Base-by-base conservation (phyloP, 1,140 invertebrate species). In the Paracyclopina nana region DNA sequence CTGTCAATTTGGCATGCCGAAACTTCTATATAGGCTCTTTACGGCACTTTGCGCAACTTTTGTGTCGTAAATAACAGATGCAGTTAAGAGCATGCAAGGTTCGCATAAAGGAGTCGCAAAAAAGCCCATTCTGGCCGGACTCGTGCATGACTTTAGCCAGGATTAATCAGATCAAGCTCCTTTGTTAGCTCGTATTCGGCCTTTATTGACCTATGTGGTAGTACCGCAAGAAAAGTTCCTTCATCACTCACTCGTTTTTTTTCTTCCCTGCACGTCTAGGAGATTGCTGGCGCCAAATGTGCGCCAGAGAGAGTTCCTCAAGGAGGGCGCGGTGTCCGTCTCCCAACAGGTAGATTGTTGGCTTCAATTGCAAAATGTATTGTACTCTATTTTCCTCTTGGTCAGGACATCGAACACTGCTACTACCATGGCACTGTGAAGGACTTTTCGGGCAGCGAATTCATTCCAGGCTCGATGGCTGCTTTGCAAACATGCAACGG, bases 401-500 rank as follows among this genome's bases (percentile, higher is more conserved):
- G 29, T 41, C 44, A 40, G 22, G 53, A 57, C 42, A 28, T 55
- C 14, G 54, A 58, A 56, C 55, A 55, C 56, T 55, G 57, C 34
- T 57, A 59, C 53, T 55, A 57, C 56, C 58, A 58, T 48, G 58
- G 55, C 28, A 57, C 57, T 4, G 82, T 94, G 18, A 87, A 86
- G 64, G 87, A 90, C 68, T 50, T 4, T 14, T 29, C 26, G 9
- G 48, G 48, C 22, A 30, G 48, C 16, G 48, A 50, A 8, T 50
- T 50, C 24, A 87, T 91, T 68, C 86, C 87, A 9, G 87, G 86
- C 54, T 88, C 87, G n/a, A 82, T 78, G 54, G 88, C 87, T 29
- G 88, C 88, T 55, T 88, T 95, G 67, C 83, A 91, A 64, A 96
- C 88, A 11, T 96, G 90, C 69, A 90, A 91, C 65, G 90, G 90